phyloP scores from a whole-genome alignment of 2,797 vertebrate genomes.

The Argyrosomus regius region DNA sequence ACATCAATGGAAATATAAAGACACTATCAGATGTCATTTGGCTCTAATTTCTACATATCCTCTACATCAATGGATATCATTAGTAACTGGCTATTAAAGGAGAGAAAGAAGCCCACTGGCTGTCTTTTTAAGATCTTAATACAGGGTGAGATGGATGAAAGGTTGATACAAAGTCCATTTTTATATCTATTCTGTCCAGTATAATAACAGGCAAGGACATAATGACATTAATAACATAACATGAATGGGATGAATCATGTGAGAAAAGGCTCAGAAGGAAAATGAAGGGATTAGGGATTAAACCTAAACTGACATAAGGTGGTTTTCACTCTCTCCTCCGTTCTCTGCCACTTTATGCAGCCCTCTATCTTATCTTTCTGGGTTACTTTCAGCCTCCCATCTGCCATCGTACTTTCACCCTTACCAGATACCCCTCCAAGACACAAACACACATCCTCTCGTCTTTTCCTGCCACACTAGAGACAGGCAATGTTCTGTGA shows the following conservation, averaged over 20 bases:
- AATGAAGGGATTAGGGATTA: constrained; percentile 82
- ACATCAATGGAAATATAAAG: constrained; percentile 65
- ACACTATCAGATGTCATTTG: constrained; percentile 60
- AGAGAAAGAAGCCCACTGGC: constrained; percentile 27
- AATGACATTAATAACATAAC: constrained; percentile 48
- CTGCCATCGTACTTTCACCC: constrained; percentile 22
- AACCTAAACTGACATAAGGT: constrained; percentile 73
- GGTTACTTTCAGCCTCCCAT: constrained; percentile 19
- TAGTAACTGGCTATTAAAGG: constrained; percentile 45
- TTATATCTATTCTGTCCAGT: constrained; percentile 28
- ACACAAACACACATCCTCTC: constrained; percentile 20
- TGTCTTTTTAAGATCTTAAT: constrained; percentile 34
- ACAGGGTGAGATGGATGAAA: constrained; percentile 26
- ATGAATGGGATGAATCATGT: constrained; percentile 51
- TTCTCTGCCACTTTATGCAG: constrained; percentile 42
- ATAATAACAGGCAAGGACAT: constrained; percentile 44
- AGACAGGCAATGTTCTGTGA: constrained; percentile 85
- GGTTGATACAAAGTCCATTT: constrained; percentile 40
- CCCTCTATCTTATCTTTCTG: constrained; percentile 26
- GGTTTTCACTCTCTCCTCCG: constrained; percentile 33
- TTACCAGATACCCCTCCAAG: constrained; percentile 76
- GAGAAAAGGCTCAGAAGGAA: constrained; percentile 56
- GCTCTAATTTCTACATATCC: constrained; percentile 59
- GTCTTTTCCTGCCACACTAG: constrained; percentile 57
- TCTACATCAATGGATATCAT: constrained; percentile 56